Base-by-base conservation (phyloP, 2,113 vertebrate species). In the Cairina moschata region DNA sequence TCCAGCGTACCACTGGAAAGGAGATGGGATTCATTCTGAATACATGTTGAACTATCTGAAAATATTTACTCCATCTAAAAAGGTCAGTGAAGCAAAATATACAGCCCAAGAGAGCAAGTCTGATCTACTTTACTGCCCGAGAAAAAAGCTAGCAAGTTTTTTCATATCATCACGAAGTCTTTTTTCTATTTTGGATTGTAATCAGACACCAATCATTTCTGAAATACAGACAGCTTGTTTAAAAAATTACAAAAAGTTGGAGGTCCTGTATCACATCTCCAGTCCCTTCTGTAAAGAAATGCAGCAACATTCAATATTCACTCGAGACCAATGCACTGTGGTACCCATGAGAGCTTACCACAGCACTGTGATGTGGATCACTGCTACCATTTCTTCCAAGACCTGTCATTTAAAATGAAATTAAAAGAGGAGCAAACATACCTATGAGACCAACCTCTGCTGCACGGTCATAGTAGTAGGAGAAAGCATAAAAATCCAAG, bases 381-480 rank as follows among this genome's bases (percentile, higher is more conserved):
- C 15, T 1, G 21, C 14, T 34, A 12, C 29, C 14, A 29, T 17
- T 71, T 58, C 36, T 80, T n/a, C 80, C 17, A n/a, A 4, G 29
- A 22, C 10, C 32, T 63, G 46, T 28, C 38, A 38, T 71, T 63
- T 81, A 40, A 66, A 75, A 63, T 40, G 4, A 72, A 89, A 72
- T 7, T 6, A 68, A 56, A 25, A 7, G 40, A 91, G 78, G 5
- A 84, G 59, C 36, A 79, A 58, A 38, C 92, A 6, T 98, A 99
- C 99, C 99, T 73, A 99, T 98, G 84, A 98, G 96, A 4, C 98
- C 97, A 31, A 99, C 97, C 38, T 98, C 98, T 55, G 98, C 98
- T 6, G 99, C 99, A 20, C 98, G 97, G 94, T 99, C 99, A 9
- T 99, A 99, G 95, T 99, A 99, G 96, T 98, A 99, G 68, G 99